These are phyloP conservation scores for Tamias sibiricus DNA, from an alignment of 2,113 vertebrate species.

Conservation along the genomic window DNA sequence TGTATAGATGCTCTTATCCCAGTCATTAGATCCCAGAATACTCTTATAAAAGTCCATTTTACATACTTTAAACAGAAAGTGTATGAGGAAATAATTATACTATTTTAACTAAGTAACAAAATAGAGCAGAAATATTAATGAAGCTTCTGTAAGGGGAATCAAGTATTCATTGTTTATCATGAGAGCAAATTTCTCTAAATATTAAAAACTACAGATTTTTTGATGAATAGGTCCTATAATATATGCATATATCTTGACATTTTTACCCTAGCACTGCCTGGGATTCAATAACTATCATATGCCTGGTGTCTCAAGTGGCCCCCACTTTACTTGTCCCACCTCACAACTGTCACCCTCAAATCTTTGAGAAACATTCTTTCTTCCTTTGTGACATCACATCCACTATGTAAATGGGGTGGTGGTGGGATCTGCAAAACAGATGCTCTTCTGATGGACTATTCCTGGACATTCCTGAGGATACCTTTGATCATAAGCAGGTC, in stretches of 20 bases:
- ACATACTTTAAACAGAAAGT: background rate
- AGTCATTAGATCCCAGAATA: background rate
- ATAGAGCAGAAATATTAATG: background rate
- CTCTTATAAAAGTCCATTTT: background rate
- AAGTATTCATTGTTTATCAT: background rate
- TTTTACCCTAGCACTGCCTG: background rate
- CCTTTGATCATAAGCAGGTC: constrained; percentile 56
- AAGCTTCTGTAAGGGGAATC: background rate
- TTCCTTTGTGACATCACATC: constrained; percentile 72
- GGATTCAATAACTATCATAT: background rate
- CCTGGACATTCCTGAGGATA: constrained; percentile 58
- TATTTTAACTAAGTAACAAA: background rate
- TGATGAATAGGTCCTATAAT: background rate
- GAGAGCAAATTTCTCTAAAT: background rate
- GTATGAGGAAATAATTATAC: background rate
- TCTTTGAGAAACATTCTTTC: constrained; percentile 48
- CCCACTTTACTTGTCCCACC: background rate
- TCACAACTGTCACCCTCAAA: background rate
- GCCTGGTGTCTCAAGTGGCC: background rate
- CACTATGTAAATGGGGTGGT: background rate
- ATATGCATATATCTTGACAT: background rate
- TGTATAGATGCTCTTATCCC: background rate
- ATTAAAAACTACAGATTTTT: background rate
- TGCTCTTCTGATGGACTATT: background rate
- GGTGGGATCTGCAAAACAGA: background rate